Base-by-base conservation (phyloP, 2,888 invertebrate species). In the Dorcus parallelipipedus region DNA sequence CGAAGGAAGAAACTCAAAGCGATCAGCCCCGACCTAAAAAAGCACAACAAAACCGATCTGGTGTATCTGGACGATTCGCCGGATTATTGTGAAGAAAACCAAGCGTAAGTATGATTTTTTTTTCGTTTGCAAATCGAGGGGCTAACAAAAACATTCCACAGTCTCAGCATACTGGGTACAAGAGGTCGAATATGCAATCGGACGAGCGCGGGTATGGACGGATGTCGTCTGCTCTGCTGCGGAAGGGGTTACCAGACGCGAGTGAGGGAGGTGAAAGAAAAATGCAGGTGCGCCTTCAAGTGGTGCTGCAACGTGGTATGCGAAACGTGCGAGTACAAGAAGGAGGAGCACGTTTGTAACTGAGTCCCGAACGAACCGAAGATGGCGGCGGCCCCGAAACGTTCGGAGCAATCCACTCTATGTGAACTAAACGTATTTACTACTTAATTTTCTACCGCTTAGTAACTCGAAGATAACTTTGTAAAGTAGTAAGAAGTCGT, bases 261-360 rank as follows among this genome's bases (percentile, higher is more conserved):
- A 56, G 87, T 93, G 2, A 82, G 88, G 40, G 90, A 92, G 69
- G 90, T 92, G 60, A 88, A 88, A 70, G 92, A 93, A 74, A 93
- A 94, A 76, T 95, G 95, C 79, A 87, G 89, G 72, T 95, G 95
- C 76, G 86, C 88, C 67, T 95, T 95, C 76, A 90, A 92, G 59
- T 95, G 94, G 94, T 95, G 95, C 79, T 95, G 95, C 79, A 84
- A 87, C 65, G 94, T 95, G 2, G 87, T 89, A 69, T 95, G 95
- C 79, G 89, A 93, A 73, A 83, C 87, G 62, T 95, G 94, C 78
- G 84, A 86, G 65, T 87, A 86, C 70, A 88, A 87, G 71, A 84
- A 87, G 64, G 93, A 93, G 71, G 90, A 92, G 71, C 91, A 93
- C 74, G 88, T 91, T 72, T 94, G 94, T 81, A 94, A 94, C 80